Percentiles rank a stretch among this genome's conserved stretches.
phyloP scores from a whole-genome alignment of 1,140 invertebrate species.

The Hirudo medicinalis region DNA sequence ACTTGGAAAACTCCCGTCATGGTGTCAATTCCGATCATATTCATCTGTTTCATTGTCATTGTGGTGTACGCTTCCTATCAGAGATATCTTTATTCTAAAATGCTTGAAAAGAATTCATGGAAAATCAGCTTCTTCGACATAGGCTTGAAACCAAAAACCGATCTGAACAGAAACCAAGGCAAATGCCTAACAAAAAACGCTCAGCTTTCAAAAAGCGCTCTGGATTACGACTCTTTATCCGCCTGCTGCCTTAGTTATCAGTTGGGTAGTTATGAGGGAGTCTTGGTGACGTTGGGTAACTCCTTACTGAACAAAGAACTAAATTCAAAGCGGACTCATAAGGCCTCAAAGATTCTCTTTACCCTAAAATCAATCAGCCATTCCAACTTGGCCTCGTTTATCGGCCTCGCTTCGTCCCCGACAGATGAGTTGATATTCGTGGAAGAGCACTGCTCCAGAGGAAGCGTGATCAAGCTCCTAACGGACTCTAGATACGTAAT shows the following conservation, averaged over 20 bases:
- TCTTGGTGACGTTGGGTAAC: not conserved
- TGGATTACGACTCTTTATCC: not conserved
- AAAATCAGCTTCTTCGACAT: conserved; percentile 31
- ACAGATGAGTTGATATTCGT: conserved; percentile 24
- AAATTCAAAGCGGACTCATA: not conserved
- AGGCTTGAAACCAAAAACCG: not conserved
- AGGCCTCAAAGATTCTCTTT: not conserved
- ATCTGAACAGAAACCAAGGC: not conserved
- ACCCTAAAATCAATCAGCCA: conserved; percentile 25
- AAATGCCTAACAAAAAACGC: not conserved
- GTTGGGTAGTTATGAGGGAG: not conserved
- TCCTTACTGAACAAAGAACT: not conserved
- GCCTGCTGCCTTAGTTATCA: not conserved
- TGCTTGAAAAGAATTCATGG: conserved; percentile 30
- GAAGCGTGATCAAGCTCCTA: conserved; percentile 28
- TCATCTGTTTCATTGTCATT: conserved; percentile 14
- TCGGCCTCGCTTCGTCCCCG: conserved; percentile 29
- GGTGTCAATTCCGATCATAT: conserved; percentile 21
- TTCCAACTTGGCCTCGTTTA: conserved; percentile 29
- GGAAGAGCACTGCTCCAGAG: conserved; percentile 26
- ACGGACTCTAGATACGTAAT: conserved; percentile 28
- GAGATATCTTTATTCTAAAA: conserved; percentile 22
- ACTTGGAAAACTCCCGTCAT: conserved; percentile 26
- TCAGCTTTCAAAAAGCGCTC: not conserved
- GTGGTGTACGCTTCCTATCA: conserved; percentile 23